Evolutionary conservation across 2,113 vertebrate species (phyloP), one percentile per base, ranked within the genome.

Genomic region (Anarhynchus alexandrinus): DNA sequence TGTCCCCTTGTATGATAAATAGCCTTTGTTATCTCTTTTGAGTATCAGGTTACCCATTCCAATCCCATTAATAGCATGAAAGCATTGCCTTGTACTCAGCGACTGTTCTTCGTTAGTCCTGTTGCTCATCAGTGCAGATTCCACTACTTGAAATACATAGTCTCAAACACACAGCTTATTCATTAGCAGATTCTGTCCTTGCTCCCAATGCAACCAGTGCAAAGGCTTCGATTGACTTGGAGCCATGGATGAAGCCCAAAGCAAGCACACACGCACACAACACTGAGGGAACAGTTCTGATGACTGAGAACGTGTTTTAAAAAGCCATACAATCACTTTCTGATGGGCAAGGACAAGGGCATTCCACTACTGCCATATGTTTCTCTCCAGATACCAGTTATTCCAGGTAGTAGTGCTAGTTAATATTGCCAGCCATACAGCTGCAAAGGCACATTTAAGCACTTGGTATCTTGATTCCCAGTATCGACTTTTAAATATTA

Each of bases 41-140:
- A 76, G 67, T 79, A 84, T 96, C 92, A 71, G 26, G 72, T 93
- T 91, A 92, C 77, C 88, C 91, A 72, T 79, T 85, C 42, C 86
- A 91, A 85, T 70, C 58, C 84, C 58, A 80, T 80, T 92, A 94
- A 59, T 7, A 69, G 57, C 72, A 74, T 69, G 86, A 90, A 93
- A 92, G 91, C 76, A 49, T 9, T n/a, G 40, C 65, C 64, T 59
- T 94, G 72, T 88, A 72, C 55, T 86, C 86, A 34, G 47, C 2
- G 8, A 66, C 82, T 84, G 64, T n/a, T 90, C 82, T 80, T 76
- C 15, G 4, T 78, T 65, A 76, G 27, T 4, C 45, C 77, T 58
- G 79, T 15, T 58, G 81, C 81, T 84, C 83, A 51, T 61, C 77
- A 52, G 27, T 16, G 34, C 43, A 1, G 23, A 36, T 71, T 81